Conservation (phyloP, 2,113 vertebrate genomes). For the Tragulus kanchil region DNA sequence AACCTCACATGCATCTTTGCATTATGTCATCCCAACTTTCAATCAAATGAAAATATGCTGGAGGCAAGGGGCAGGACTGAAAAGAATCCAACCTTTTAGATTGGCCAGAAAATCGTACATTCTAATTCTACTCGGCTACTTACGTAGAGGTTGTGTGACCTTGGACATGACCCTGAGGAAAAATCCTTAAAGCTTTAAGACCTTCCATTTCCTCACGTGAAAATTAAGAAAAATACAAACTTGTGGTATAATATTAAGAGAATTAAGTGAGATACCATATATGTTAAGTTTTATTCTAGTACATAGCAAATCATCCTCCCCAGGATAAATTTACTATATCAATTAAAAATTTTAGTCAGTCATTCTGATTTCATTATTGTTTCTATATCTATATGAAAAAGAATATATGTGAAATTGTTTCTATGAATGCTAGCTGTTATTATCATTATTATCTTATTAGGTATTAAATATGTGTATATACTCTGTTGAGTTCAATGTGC, state of each 20-base stretch:
- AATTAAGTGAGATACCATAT: constrained; percentile 30
- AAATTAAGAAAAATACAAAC: constrained; percentile 41
- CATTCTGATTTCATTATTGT: background rate
- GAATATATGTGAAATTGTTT: background rate
- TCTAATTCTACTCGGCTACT: constrained; percentile 14
- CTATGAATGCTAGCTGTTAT: background rate
- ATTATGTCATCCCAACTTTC: background rate
- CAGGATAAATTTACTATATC: constrained; percentile 7
- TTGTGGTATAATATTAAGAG: background rate
- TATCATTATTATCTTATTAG: background rate
- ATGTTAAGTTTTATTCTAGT: background rate
- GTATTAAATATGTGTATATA: background rate
- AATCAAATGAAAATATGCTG: background rate
- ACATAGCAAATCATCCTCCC: background rate
- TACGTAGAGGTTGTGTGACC: background rate
- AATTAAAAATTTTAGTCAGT: background rate
- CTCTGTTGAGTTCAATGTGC: background rate
- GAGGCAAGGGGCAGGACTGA: background rate
- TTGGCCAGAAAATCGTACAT: background rate
- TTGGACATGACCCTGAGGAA: background rate
- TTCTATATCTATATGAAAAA: background rate
- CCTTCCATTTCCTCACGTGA: constrained; percentile 16
- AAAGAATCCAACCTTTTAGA: constrained; percentile 13
- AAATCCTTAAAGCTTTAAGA: background rate
- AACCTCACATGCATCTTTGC: constrained; percentile 20